Evolutionary conservation across 1,140 invertebrate species (phyloP).

Genomic region (Cydia strobilella): DNA sequence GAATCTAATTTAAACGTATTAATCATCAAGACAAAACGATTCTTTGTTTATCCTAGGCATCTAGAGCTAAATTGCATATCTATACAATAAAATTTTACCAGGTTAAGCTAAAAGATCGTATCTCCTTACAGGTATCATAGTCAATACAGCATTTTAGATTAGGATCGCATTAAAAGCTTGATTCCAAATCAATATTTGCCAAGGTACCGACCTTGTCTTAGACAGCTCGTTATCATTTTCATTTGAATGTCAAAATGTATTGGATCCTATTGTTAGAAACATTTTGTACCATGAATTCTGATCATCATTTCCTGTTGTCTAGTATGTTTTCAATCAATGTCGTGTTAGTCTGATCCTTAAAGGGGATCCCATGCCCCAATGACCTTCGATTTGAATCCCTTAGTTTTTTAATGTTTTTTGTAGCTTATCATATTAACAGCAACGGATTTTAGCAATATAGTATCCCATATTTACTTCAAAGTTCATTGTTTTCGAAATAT

Average conservation of each 20-base stretch:
- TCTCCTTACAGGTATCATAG: neutral
- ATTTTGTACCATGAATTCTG: conserved; percentile 36
- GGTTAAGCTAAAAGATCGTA: conserved; percentile 1
- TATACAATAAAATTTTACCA: neutral
- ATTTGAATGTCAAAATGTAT: conserved; percentile 60
- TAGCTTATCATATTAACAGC: no score
- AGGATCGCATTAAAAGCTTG: conserved; percentile 11
- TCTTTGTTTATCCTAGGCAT: conserved; percentile 12
- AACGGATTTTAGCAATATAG: no score
- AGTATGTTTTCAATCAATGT: conserved; percentile 1
- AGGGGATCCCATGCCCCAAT: no score
- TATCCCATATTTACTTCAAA: no score
- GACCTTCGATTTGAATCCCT: no score
- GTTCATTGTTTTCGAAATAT: no score
- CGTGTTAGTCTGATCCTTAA: neutral
- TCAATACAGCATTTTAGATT: neutral
- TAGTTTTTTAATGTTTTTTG: no score
- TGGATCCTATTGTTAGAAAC: conserved; percentile 58
- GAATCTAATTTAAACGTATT: conserved; percentile 6
- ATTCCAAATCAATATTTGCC: conserved; percentile 29
- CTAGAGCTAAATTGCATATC: conserved; percentile 9
- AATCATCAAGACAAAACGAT: conserved; percentile 13
- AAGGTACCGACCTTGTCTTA: conserved; percentile 49
- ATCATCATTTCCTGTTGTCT: conserved; percentile 15
- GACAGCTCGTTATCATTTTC: conserved; percentile 61